Base-by-base conservation (phyloP, 2,888 invertebrate genomes). In the Hartigia nigra region DNA sequence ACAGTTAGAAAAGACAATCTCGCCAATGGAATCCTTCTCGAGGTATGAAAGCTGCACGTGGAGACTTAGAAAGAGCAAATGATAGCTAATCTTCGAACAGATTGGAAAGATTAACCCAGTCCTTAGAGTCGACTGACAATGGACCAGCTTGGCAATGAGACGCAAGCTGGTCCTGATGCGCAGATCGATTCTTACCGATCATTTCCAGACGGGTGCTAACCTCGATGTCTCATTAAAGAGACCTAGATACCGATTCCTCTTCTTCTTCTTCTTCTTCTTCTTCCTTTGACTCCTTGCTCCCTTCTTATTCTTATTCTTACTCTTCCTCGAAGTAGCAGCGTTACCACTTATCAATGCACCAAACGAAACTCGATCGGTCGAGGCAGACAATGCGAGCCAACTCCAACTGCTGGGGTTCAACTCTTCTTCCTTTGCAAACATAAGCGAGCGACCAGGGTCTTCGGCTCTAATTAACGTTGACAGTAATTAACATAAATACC, bases 401-500 rank as follows among this genome's bases (percentile, higher is more conserved):
- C 70, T 36, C 70, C 76, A 31, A 31, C 70, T 36, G 32, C 34
- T n/a, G 23, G 76, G 31, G 72, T 72, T 35, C 37, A 14, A 70
- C 78, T 72, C 74, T 76, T 76, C 72, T 76, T 36, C 76, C 31
- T 72, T 34, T 31, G 32, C 34, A 31, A 72, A 72, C 72, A 31
- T 23, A 31, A 34, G 32, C 31, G 78, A 75, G 70, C 72, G 35
- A 76, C 78, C 81, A 69, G 36, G 82, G 76, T 74, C 77, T 74
- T 82, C 84, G 86, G 86, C 86, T 88, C 89, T 91, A 91, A 91
- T 91, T 91, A 91, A 90, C 89, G 87, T 90, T 90, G 89, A 90
- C 88, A 88, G 89, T 90, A 91, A 91, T 91, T 91, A 91, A 90
- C 90, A 91, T 91, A 91, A 91, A 91, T 91, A 90, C 90, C 89